These are phyloP conservation scores for Melanchra persicariae DNA, from an alignment of 2,888 invertebrate genomes.

Conservation along the genomic window DNA sequence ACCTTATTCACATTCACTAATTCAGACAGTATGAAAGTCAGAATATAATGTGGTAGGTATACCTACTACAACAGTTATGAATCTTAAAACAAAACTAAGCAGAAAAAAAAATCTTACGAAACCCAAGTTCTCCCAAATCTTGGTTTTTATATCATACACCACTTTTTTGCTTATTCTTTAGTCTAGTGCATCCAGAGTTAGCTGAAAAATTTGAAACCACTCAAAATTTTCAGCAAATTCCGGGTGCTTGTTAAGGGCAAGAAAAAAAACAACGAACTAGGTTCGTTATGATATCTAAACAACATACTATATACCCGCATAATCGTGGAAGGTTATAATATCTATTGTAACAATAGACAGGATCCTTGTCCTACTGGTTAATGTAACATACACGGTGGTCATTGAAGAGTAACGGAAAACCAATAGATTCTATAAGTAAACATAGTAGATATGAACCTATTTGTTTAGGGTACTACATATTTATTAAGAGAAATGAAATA, in stretches of 20 bases:
- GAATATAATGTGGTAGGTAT: too few species aligned
- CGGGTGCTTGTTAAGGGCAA: too few species aligned
- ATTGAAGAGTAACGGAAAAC: constrained; percentile 55
- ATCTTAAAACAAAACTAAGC: too few species aligned
- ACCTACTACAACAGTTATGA: too few species aligned
- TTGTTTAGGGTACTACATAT: background rate
- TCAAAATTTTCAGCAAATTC: too few species aligned
- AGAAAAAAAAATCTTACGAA: too few species aligned
- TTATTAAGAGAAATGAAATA: background rate
- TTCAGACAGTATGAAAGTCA: background rate
- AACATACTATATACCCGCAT: constrained; percentile 22
- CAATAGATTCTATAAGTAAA: constrained; percentile 13
- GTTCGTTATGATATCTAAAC: background rate
- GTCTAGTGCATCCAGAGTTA: background rate
- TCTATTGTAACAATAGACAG: constrained; percentile 22
- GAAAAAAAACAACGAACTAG: too few species aligned
- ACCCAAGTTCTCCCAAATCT: too few species aligned
- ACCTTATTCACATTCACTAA: background rate
- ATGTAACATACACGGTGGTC: constrained; percentile 28
- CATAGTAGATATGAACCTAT: background rate
- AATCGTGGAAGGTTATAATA: constrained; percentile 1
- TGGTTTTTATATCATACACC: too few species aligned
- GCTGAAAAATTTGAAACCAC: too few species aligned
- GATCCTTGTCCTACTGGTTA: constrained; percentile 41
- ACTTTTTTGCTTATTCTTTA: background rate